A percentile compares a stretch with the other conserved stretches of the same genome.
Evolutionary conservation across 2,797 vertebrate genomes (phyloP).

Genomic region (Moxostoma hubbsi): DNA sequence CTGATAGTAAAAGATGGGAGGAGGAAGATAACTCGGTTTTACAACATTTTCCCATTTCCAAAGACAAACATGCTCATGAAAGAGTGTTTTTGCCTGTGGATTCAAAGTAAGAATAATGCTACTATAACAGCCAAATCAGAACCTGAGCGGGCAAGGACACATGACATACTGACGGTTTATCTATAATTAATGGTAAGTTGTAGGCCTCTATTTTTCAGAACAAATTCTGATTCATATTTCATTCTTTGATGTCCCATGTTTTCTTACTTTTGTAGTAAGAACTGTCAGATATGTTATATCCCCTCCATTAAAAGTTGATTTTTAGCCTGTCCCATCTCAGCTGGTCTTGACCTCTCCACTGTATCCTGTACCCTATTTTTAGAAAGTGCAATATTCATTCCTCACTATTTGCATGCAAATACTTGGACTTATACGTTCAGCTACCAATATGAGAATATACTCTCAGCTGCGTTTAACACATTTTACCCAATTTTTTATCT

Average conservation of each 20-base stretch:
- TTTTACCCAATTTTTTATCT: too few species aligned
- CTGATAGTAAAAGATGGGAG: slow-evolving; percentile 63
- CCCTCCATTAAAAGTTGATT: too few species aligned
- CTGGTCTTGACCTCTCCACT: too few species aligned
- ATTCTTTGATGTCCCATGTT: too few species aligned
- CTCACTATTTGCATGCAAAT: neutral
- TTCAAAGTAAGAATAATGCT: slow-evolving; percentile 62
- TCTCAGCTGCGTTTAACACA: slow-evolving; percentile 5
- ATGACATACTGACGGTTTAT: slow-evolving; percentile 32
- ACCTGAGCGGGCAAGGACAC: neutral
- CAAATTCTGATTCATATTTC: slow-evolving; percentile 41
- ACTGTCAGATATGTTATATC: too few species aligned
- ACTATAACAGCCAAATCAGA: slow-evolving; percentile 16
- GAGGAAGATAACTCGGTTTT: slow-evolving; percentile 55
- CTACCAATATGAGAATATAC: slow-evolving; percentile 1
- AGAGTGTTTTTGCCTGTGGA: slow-evolving; percentile 66
- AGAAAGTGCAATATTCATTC: too few species aligned
- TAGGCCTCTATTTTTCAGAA: slow-evolving; percentile 35
- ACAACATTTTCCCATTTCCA: slow-evolving; percentile 65
- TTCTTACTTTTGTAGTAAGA: too few species aligned
- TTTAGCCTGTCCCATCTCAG: too few species aligned
- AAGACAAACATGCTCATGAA: slow-evolving; percentile 69
- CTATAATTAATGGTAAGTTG: slow-evolving; percentile 35
- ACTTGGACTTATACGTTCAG: neutral
- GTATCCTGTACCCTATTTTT: too few species aligned